Base-by-base conservation (phyloP, 2,797 vertebrate species). In the Ambastaia sidthimunki region DNA sequence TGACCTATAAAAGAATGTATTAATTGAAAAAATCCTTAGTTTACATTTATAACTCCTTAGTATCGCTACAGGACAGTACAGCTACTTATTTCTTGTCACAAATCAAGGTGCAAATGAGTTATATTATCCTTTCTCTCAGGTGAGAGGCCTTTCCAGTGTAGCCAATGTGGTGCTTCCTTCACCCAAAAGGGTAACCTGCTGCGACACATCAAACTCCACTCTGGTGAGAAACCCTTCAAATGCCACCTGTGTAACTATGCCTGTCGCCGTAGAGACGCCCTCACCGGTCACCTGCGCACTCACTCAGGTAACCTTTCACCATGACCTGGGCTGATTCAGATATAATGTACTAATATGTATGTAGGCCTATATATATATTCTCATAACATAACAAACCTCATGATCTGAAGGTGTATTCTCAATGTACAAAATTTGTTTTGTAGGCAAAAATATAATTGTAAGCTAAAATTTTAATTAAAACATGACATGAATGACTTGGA, bases 221-320 rank as follows among this genome's bases (percentile, higher is more conserved):
- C 98, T 0, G 98, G 98, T 44, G 98, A 99, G 90, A 99, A 99
- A 88, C 98, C 98, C 83, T 99, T 99, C 92, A 99, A 99, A 88
- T 99, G 98, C 90, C 98, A 99, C 90, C 94, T 99, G 80, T 99
- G 98, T 91, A 99, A 96, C 94, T 99, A 99, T 0, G 98, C 98
- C 80, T 99, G 98, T 68, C 96, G 98, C 74, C 94, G 98, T 83
- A 94, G 98, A 90, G 98, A 99, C n/a, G 98, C 98, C 67, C 98
- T 99, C 80, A 96, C 96, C 0, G 98, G 98, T 69, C 98, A 99
- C 89, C 90, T 99, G 86, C 96, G 98, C 88, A 99, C 98, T 19
- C 98, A 99, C 89, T 99, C 98, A 0, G 98, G 98, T 99, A 93
- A 93, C 94, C 74, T 37, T 31, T 6, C 19, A 6, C 2, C 16